Percentiles rank a stretch among this genome's conserved stretches.
Evolutionary conservation across 2,888 invertebrate genomes (phyloP).

Genomic region (Drosophila anomalata): DNA sequence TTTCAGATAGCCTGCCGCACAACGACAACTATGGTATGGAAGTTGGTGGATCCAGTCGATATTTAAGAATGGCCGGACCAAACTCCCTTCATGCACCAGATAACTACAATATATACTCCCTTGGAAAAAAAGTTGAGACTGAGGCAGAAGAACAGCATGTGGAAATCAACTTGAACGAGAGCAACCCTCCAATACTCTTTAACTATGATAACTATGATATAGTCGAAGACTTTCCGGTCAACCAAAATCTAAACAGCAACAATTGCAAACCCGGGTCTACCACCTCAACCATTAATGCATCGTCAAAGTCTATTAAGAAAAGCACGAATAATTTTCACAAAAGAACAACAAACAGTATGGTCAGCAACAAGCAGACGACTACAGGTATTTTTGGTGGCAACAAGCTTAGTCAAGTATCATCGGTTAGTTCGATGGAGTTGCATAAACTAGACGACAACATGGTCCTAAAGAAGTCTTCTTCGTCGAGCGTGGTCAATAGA

Average conservation of each 20-base stretch:
- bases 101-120: constrained; percentile 78
- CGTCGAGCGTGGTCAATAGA: constrained; percentile 79
- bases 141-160: constrained; percentile 67
- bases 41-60: constrained; percentile 57
- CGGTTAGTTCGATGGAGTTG: constrained; percentile 83
- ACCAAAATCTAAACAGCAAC: constrained; percentile 73
- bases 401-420: constrained; percentile 81
- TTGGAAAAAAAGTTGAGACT: constrained; percentile 51
- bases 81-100: constrained; percentile 80
- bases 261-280: constrained; percentile 50
- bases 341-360: constrained; percentile 68
- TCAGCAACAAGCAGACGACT: constrained; percentile 57
- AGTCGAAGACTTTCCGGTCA: constrained; percentile 84
- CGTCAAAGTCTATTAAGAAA: constrained; percentile 80
- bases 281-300: constrained; percentile 61
- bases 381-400: constrained; percentile 62
- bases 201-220: constrained; percentile 84
- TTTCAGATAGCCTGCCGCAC: constrained; percentile 52
- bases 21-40: constrained; percentile 45
- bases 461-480: constrained; percentile 80
- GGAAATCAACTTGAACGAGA: constrained; percentile 80
- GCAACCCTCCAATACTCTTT: constrained; percentile 81
- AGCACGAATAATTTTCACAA: constrained; percentile 78
- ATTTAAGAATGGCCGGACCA: constrained; percentile 63
- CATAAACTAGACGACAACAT: constrained; percentile 83